Conservation (phyloP, 2,888 invertebrate species). For the Herminia tarsipennalis region DNA sequence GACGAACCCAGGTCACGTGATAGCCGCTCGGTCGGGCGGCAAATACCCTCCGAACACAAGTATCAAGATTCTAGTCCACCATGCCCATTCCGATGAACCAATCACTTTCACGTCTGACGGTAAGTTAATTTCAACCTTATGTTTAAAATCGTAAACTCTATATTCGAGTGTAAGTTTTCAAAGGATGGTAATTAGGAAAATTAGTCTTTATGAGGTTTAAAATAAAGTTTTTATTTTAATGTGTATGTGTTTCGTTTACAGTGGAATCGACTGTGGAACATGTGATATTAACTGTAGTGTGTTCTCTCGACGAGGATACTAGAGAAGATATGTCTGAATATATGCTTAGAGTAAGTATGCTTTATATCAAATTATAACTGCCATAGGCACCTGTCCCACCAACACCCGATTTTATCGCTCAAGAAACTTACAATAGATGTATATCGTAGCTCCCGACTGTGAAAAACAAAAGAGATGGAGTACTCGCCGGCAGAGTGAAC, state of each 20-base stretch:
- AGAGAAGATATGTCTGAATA: conserved; percentile 88
- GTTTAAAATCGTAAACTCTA: background rate
- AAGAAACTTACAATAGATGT: too few species aligned
- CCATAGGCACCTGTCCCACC: too few species aligned
- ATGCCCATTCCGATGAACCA: conserved; percentile 87
- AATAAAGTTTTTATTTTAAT: background rate
- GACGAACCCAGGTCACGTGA: conserved; percentile 95
- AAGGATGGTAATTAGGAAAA: background rate
- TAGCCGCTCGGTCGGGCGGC: conserved; percentile 94
- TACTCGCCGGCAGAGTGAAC: too few species aligned
- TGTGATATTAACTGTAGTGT: conserved; percentile 93
- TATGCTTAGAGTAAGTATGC: conserved; percentile 86
- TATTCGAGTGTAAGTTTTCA: too few species aligned
- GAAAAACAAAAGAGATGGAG: too few species aligned
- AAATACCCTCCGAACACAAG: conserved; percentile 92
- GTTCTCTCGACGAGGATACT: conserved; percentile 91
- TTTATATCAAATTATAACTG: too few species aligned
- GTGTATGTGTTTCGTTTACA: conserved; percentile 71
- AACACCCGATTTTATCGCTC: too few species aligned
- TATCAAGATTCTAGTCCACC: conserved; percentile 94
- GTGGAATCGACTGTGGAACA: conserved; percentile 95
- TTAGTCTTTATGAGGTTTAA: background rate
- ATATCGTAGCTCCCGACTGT: too few species aligned
- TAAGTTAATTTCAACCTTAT: conserved; percentile 67
- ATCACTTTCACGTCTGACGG: conserved; percentile 97